These are phyloP conservation scores for Pollicipes pollicipes DNA, from an alignment of 1,140 invertebrate genomes.

Conservation along the genomic window DNA sequence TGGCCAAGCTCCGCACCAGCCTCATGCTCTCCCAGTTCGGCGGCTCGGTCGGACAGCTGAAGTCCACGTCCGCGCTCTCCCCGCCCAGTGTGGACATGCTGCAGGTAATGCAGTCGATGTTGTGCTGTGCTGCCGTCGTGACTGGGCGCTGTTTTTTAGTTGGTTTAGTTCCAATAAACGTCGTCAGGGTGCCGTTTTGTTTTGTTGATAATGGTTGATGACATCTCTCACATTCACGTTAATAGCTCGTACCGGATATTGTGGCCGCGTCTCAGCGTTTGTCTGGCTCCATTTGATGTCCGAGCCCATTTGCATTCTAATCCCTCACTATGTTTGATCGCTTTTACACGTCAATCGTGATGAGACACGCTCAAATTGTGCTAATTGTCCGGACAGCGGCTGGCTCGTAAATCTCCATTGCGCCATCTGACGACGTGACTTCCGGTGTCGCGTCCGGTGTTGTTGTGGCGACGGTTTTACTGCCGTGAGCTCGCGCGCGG, in stretches of 20 bases:
- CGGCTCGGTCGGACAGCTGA: neutral
- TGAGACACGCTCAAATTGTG: neutral
- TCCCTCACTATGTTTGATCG: neutral
- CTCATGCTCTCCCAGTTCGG: neutral
- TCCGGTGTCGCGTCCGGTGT: neutral
- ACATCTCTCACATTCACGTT: neutral
- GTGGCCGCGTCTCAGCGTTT: too few species aligned
- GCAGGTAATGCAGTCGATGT: neutral
- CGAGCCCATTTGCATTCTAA: neutral
- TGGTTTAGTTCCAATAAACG: too few species aligned
- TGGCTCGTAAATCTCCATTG: neutral
- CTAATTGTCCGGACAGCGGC: neutral
- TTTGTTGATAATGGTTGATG: neutral
- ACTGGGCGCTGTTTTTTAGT: too few species aligned
- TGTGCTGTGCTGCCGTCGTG: neutral
- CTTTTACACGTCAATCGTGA: neutral
- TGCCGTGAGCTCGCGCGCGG: too few species aligned
- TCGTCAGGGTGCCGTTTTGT: neutral
- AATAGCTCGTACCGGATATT: neutral
- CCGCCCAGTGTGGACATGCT: too few species aligned
- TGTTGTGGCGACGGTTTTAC: neutral
- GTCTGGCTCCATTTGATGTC: neutral
- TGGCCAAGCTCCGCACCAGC: neutral
- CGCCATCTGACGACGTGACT: neutral
- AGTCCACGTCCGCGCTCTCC: neutral